Evolutionary conservation across 2,888 invertebrate genomes (phyloP).

Genomic region (Emmelina monodactyla): DNA sequence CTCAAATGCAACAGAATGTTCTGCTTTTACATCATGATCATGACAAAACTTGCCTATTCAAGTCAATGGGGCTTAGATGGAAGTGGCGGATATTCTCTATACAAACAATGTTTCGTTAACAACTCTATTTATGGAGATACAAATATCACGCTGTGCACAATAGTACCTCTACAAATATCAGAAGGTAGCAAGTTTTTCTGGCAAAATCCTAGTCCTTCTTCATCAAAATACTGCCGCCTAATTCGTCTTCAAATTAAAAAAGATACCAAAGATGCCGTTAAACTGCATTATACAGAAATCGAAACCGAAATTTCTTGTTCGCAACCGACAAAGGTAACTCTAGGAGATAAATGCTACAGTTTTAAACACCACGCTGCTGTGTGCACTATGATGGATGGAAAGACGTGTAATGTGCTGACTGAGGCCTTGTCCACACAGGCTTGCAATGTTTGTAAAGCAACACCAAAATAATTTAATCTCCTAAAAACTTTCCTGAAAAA

Average conservation of each 20-base stretch:
- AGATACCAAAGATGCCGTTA: constrained; percentile 8
- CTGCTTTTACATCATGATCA: background rate
- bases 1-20: background rate
- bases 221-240: constrained; percentile 7
- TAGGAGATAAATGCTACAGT: constrained; percentile 5
- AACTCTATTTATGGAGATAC: constrained; percentile 8
- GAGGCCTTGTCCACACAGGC: constrained; percentile 11
- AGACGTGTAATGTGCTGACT: constrained; percentile 12
- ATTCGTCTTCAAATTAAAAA: constrained; percentile 7
- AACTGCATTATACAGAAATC: constrained; percentile 5
- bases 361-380: constrained; percentile 8
- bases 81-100: constrained; percentile 8
- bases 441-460: constrained; percentile 14
- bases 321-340: constrained; percentile 4
- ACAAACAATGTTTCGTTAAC: constrained; percentile 9
- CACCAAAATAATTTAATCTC: constrained; percentile 12
- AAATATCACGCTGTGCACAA: constrained; percentile 7
- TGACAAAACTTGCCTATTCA: too few species aligned
- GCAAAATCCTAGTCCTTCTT: background rate
- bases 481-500: constrained; percentile 8
- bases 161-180: constrained; percentile 4
- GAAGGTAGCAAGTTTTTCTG: constrained; percentile 2
- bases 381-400: constrained; percentile 13
- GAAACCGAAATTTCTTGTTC: constrained; percentile 4
- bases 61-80: constrained; percentile 8